Percentiles rank a stretch among this genome's conserved stretches.
These are phyloP conservation scores for Sycobia sp. DNA, from an alignment of 1,140 invertebrate genomes.

Conservation along the genomic window DNA sequence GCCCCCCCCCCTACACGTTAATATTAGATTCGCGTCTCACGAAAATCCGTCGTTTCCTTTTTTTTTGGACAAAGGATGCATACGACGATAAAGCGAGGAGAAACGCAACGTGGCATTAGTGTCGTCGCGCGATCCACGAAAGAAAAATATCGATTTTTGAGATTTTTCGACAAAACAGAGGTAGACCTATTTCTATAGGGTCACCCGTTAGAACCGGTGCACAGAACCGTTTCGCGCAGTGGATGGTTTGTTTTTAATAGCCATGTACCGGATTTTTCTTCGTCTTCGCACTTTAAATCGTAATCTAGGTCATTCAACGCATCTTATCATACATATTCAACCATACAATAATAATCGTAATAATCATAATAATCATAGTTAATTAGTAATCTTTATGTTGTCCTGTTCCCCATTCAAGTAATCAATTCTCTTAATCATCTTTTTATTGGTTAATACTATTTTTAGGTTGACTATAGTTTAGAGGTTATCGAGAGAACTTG, in stretches of 20 bases:
- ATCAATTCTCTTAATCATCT: constrained; percentile 56
- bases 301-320: constrained; percentile 53
- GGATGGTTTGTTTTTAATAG: constrained; percentile 55
- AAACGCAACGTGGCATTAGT: constrained; percentile 34
- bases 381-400: constrained; percentile 38
- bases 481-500: constrained; percentile 55
- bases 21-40: constrained; percentile 28
- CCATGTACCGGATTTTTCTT: constrained; percentile 54
- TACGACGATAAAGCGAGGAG: constrained; percentile 37
- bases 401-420: constrained; percentile 44
- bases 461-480: constrained; percentile 60
- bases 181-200: constrained; percentile 38
- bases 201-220: constrained; percentile 50
- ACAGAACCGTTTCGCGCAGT: constrained; percentile 55
- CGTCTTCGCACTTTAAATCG: constrained; percentile 42
- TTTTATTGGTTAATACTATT: constrained; percentile 53
- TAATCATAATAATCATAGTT: constrained; percentile 35
- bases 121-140: constrained; percentile 36
- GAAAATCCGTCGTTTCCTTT: constrained; percentile 23
- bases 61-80: constrained; percentile 21
- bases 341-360: constrained; percentile 33
- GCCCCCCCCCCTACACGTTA: too few relatives aligned
- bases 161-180: constrained; percentile 32
- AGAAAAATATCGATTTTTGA: constrained; percentile 33
- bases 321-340: constrained; percentile 47